Evolutionary conservation across 2,888 invertebrate genomes (phyloP).

Genomic region (Odontothrips loti): DNA sequence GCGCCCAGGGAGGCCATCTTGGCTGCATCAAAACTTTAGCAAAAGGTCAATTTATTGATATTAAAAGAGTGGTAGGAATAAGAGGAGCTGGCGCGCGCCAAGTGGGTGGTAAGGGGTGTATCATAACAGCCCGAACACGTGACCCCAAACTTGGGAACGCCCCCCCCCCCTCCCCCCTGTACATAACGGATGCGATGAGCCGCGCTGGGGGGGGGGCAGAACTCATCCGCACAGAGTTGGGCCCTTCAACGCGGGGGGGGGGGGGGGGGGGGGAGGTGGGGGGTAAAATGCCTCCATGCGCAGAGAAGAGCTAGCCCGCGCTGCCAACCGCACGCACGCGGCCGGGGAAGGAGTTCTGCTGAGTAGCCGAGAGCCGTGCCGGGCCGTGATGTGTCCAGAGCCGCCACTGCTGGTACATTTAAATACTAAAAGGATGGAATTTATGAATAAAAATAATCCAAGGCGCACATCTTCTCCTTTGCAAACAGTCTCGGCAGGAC

Average conservation of each 20-base stretch:
- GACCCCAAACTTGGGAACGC: background rate
- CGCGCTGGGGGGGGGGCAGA: background rate
- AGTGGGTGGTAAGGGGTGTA: conserved; percentile 25
- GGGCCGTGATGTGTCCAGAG: too few relatives aligned
- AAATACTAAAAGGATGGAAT: too few relatives aligned
- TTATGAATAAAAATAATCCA: too few relatives aligned
- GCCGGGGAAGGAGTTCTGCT: too few relatives aligned
- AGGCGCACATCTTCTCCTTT: too few relatives aligned
- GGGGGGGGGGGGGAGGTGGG: background rate
- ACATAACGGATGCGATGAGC: background rate
- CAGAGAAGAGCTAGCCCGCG: too few relatives aligned
- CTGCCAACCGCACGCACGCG: too few relatives aligned
- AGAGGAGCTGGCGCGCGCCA: background rate
- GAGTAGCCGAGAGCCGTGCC: too few relatives aligned
- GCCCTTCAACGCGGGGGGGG: background rate
- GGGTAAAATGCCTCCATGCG: too few relatives aligned
- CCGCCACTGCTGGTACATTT: too few relatives aligned
- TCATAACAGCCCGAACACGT: background rate
- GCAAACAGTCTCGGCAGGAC: too few relatives aligned
- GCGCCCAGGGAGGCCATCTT: background rate
- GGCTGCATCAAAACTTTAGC: conserved; percentile 24
- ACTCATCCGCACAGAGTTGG: background rate
- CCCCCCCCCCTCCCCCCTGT: background rate
- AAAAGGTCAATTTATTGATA: conserved; percentile 26
- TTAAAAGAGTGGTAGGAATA: background rate